Evolutionary conservation across 2,797 vertebrate genomes (phyloP).

Genomic region (Clarias platycephalus): DNA sequence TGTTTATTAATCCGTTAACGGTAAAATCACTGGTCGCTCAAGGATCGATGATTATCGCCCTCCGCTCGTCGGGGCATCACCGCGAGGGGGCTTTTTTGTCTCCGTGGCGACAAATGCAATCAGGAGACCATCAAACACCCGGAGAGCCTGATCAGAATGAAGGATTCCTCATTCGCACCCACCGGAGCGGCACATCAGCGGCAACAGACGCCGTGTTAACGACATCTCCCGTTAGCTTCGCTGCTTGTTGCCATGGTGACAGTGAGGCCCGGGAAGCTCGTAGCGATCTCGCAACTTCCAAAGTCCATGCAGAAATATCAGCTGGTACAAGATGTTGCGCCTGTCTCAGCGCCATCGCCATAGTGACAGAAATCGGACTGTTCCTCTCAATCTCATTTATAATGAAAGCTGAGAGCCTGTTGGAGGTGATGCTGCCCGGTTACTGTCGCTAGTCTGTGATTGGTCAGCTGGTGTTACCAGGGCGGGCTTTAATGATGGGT

Average conservation of each 20-base stretch:
- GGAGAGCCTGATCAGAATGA: conserved; percentile 10
- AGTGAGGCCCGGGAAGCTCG: neutral
- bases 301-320: neutral
- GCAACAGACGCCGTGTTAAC: neutral
- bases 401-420: neutral
- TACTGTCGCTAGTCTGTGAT: conserved; percentile 14
- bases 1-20: neutral
- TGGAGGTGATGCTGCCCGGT: neutral
- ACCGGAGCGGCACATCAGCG: neutral
- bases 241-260: conserved; percentile 5
- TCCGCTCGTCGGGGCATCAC: neutral
- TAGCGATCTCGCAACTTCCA: neutral
- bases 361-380: neutral
- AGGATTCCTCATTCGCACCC: conserved; percentile 7
- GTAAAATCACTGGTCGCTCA: neutral
- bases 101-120: neutral
- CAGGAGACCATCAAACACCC: conserved; percentile 4
- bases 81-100: neutral
- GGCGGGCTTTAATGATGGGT: neutral
- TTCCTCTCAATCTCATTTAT: too few relatives aligned
- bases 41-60: conserved; percentile 7
- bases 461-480: neutral
- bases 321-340: neutral
- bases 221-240: conserved; percentile 1
- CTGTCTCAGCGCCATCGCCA: neutral